Percentiles rank a stretch among this genome's conserved stretches.
phyloP scores from a whole-genome alignment of 2,888 invertebrate genomes.

The Drosophila mettleri region DNA sequence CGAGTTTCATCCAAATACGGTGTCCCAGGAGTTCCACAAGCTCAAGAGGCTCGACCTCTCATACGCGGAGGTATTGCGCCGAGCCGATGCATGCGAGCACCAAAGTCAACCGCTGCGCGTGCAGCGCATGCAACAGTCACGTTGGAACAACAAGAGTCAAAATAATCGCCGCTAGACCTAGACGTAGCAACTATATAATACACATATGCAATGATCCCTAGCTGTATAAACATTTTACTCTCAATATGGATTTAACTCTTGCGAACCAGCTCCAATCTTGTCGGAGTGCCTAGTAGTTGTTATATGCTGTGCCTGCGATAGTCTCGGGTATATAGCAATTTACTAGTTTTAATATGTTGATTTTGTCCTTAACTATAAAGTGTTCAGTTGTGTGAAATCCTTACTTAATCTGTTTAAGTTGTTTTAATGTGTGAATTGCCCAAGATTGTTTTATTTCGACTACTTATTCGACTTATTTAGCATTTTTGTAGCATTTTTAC shows the following conservation, averaged over 20 bases:
- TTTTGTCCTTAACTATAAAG: conserved; percentile 18
- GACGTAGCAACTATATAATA: neutral
- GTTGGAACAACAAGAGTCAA: conserved; percentile 55
- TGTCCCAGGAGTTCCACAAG: conserved; percentile 93
- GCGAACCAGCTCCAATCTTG: conserved; percentile 6
- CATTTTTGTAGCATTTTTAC: conserved; percentile 27
- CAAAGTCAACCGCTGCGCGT: conserved; percentile 44
- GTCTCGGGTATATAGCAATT: neutral
- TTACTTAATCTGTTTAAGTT: conserved; percentile 22
- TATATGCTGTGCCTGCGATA: conserved; percentile 10
- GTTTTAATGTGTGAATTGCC: conserved; percentile 19
- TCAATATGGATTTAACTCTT: conserved; percentile 1
- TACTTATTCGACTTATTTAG: conserved; percentile 7
- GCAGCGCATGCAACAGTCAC: conserved; percentile 61
- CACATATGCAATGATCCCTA: conserved; percentile 5
- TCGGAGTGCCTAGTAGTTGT: conserved; percentile 11
- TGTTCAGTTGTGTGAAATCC: conserved; percentile 14
- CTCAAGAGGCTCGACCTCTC: conserved; percentile 92
- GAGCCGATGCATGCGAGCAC: conserved; percentile 85
- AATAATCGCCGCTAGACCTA: conserved; percentile 49
- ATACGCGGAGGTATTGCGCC: conserved; percentile 93
- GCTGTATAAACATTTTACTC: conserved; percentile 16
- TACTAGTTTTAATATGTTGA: conserved; percentile 20
- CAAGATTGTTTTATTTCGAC: conserved; percentile 10
- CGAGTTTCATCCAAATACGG: conserved; percentile 89